Conservation (phyloP, 2,888 invertebrate genomes). For the Brassicogethes aeneus region DNA sequence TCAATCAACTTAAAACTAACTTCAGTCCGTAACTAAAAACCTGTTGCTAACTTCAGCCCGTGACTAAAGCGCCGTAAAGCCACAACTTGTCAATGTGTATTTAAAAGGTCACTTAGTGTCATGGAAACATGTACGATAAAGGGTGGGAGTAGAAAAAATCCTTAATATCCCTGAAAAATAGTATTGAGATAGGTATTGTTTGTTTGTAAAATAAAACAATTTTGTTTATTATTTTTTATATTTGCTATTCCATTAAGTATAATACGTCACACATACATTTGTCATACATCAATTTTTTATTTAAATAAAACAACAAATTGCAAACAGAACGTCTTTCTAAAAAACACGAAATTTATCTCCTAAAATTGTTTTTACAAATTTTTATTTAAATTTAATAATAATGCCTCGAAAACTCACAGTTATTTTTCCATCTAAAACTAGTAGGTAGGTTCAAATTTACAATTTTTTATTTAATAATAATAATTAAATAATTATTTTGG, state of each 20-base stretch:
- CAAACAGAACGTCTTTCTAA: constrained; percentile 30
- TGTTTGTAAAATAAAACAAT: neutral
- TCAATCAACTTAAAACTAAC: no score
- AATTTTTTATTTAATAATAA: constrained; percentile 13
- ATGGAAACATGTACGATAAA: no score
- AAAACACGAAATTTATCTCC: constrained; percentile 27
- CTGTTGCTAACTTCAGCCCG: no score
- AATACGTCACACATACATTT: constrained; percentile 37
- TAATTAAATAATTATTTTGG: no score
- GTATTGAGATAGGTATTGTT: no score
- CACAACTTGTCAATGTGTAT: no score
- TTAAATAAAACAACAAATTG: constrained; percentile 29
- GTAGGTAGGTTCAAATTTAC: constrained; percentile 15
- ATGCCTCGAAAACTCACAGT: constrained; percentile 33
- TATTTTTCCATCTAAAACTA: constrained; percentile 27
- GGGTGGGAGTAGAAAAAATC: no score
- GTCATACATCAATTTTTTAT: constrained; percentile 37
- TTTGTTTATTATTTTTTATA: constrained; percentile 27
- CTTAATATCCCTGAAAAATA: no score
- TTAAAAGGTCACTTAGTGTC: no score
- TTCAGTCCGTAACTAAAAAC: no score
- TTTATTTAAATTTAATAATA: constrained; percentile 23
- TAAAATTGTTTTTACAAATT: constrained; percentile 30
- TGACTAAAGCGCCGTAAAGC: no score
- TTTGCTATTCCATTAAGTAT: constrained; percentile 37